Evolutionary conservation across 2,797 vertebrate species (phyloP), one percentile per base, ranked within the genome.

Genomic region (Neomorphus geoffroyi): DNA sequence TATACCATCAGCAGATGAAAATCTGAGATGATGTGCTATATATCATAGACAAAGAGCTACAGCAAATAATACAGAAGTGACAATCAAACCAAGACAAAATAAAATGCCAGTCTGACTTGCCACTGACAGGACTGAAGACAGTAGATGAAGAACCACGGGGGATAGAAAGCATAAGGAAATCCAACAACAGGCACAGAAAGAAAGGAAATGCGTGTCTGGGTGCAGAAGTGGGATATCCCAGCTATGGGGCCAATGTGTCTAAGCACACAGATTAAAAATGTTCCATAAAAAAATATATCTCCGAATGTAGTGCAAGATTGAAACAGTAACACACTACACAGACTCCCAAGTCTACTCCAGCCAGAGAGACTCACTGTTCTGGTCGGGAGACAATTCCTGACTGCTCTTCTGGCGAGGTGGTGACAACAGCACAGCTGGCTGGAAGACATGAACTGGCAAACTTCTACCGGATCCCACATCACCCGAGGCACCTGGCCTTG

Each of bases 381-480:
- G 96, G 51, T 93, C 18, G 33, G 90, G 88, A 84, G 88, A 87
- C 43, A 96, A 87, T 28, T 96, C 94, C 18, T 94, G 96, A 89
- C 88, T 98, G 96, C 98, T 97, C 80, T 97, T 98, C 96, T 99
- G 99, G 37, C 93, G 98, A 32, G 99, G 99, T 2, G 99, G 99
- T 17, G 99, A 99, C 79, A 99, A 97, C 78, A 99, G 85, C 58
- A 99, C 97, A 28, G 98, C 98, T n/a, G 98, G 97, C 80, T 98
- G 96, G 73, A 97, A 98, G 30, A 96, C 2, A 13, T 82, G 96
- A 71, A 77, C 39, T 53, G 80, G 96, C 54, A 94, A 96, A 88
- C n/a, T 94, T 43, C 32, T 71, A 79, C 46, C 65, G 85, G 90
- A 51, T 53, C 69, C 94, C 10, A 17, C 13, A 65, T 65, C 70